Percentiles rank a stretch among this genome's conserved stretches.
phyloP scores from a whole-genome alignment of 2,113 vertebrate genomes.

The Atherinomorus stipes region DNA sequence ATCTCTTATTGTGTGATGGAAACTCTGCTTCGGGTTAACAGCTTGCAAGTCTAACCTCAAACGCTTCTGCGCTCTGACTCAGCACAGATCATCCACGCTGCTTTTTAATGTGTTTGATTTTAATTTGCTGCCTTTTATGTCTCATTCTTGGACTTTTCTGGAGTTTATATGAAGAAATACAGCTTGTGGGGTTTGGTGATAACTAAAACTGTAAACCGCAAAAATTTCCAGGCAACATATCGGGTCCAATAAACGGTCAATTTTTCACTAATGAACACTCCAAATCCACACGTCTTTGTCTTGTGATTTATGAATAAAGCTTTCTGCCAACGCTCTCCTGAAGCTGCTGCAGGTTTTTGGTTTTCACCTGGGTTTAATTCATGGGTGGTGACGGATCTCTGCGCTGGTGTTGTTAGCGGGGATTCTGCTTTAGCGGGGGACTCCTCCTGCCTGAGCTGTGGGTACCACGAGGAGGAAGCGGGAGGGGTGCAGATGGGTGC shows the following conservation, averaged over 20 bases:
- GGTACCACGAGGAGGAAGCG: constrained; percentile 41
- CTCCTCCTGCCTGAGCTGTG: constrained; percentile 59
- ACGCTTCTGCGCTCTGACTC: constrained; percentile 37
- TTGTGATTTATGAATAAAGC: constrained; percentile 36
- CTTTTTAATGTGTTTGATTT: constrained; percentile 1
- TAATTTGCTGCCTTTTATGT: constrained; percentile 27
- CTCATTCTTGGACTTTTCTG: constrained; percentile 35
- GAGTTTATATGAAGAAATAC: constrained; percentile 71
- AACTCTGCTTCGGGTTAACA: constrained; percentile 52
- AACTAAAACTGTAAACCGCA: constrained; percentile 23
- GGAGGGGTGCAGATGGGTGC: constrained; percentile 44
- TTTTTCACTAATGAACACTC: constrained; percentile 18
- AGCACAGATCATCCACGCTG: constrained; percentile 1
- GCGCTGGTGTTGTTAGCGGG: constrained; percentile 56
- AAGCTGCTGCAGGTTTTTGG: constrained; percentile 20
- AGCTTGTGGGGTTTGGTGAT: constrained; percentile 82
- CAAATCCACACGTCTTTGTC: constrained; percentile 4
- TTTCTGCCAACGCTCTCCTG: constrained; percentile 33
- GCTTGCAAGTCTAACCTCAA: constrained; percentile 59
- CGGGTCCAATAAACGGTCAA: constrained; percentile 15
- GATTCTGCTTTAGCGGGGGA: too few relatives aligned
- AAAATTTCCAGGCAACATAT: constrained; percentile 21
- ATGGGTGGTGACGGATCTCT: constrained; percentile 73
- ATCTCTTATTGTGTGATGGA: constrained; percentile 29
- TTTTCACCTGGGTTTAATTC: constrained; percentile 42